A percentile compares a stretch with the other conserved stretches of the same genome.
Conservation (phyloP, 1,140 invertebrate genomes). For the Zelostemma sp. region DNA sequence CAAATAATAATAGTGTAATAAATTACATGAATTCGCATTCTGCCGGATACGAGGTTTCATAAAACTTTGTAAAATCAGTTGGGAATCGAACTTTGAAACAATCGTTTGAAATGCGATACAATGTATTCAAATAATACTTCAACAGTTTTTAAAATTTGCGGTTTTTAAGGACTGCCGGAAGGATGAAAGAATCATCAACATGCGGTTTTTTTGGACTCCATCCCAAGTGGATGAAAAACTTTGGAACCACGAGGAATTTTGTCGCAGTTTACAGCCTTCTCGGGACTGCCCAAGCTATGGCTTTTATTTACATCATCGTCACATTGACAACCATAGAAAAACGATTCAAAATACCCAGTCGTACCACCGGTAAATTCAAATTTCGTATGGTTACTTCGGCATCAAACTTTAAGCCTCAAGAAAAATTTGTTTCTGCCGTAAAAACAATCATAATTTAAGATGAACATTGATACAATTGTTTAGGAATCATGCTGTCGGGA, state of each 20-base stretch:
- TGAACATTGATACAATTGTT: no score
- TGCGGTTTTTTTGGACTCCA: constrained; percentile 75
- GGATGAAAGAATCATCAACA: constrained; percentile 58
- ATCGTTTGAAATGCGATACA: no score
- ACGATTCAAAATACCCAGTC: constrained; percentile 79
- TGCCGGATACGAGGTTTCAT: no score
- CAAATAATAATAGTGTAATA: no score
- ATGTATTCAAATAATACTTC: no score
- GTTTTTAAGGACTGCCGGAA: constrained; percentile 43
- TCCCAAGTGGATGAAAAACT: constrained; percentile 75
- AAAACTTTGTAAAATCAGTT: no score
- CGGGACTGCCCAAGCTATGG: constrained; percentile 79
- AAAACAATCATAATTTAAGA: no score
- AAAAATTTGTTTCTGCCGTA: no score
- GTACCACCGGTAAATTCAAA: constrained; percentile 80
- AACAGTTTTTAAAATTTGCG: constrained; percentile 6
- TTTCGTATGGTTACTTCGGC: no score
- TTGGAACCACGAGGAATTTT: constrained; percentile 75
- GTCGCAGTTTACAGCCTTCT: constrained; percentile 76
- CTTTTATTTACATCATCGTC: constrained; percentile 78
- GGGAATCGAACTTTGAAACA: no score
- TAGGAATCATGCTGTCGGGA: constrained; percentile 78
- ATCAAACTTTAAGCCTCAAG: no score
- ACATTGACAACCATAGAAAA: constrained; percentile 80
- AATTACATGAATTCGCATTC: no score